Evolutionary conservation across 2,113 vertebrate species (phyloP), one percentile per base, ranked within the genome.

Genomic region (Gallinago undulata): DNA sequence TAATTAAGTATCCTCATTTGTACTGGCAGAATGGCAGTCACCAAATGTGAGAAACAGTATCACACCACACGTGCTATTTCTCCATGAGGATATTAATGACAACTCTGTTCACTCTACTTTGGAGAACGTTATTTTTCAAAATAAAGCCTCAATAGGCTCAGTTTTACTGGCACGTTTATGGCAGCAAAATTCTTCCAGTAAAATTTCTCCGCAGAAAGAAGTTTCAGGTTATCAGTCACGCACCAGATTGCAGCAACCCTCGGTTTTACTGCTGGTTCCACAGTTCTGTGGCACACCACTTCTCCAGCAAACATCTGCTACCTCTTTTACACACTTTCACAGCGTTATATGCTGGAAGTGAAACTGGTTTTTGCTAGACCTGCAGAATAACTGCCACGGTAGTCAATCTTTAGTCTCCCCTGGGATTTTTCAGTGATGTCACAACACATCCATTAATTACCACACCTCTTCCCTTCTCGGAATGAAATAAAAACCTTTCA

Each of bases 1-100:
- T 35, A 37, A 28, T 27, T 72, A 79, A 77, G 8, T 48, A 68
- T 64, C 74, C 31, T 78, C 17, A 89, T 47, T 89, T 64, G 30
- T 53, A 78, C 16, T 43, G 39, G 48, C 48, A 81, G 95, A 94
- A 77, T 9, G n/a, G 30, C 76, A 94, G 68, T 31, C 48, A 90
- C 3, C 28, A 88, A 74, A 74, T 16, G 22, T 45, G 55, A 60
- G 88, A 81, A 87, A 8, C 22, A 41, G 6, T 50, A 56, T 60
- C 30, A 53, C 6, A 55, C 0, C 0, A 75, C 17, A 75, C 13
- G 15, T 1, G 28, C 7, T 41, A 82, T 64, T 91, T 84, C 53
- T 82, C 27, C 30, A 11, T 41, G 35, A 64, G 14, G 28, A 56
- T 11, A 60, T 19, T 70, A 72, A 59, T 41, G 19, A 82, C 24